Evolutionary conservation across 2,797 vertebrate species (phyloP).

Genomic region (Coendou prehensilis): DNA sequence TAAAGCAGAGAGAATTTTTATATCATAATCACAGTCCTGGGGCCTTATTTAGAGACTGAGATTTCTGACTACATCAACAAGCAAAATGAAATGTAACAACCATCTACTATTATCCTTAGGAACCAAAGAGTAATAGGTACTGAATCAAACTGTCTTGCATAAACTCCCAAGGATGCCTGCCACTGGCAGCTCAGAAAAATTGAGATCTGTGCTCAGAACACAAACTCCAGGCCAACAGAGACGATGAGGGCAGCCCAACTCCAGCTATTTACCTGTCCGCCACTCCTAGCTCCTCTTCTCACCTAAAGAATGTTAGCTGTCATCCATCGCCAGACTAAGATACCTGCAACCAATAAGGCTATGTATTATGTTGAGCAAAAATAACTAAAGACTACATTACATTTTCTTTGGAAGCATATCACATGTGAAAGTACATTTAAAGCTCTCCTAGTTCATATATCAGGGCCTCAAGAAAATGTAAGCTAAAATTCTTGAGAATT

Average conservation of each 20-base stretch:
- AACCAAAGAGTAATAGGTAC: conserved; percentile 65
- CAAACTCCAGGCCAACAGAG: background rate
- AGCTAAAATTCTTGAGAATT: conserved; percentile 32
- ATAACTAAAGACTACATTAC: background rate
- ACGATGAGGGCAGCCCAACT: background rate
- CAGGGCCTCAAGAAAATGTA: background rate
- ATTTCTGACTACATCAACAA: conserved; percentile 71
- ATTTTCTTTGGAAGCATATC: conserved; percentile 22
- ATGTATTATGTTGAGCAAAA: background rate
- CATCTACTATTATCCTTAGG: background rate
- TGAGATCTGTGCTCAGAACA: background rate
- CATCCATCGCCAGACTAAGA: background rate
- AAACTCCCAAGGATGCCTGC: conserved; percentile 36
- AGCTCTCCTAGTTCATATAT: background rate
- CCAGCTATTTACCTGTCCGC: background rate
- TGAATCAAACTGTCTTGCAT: conserved; percentile 61
- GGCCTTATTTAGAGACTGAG: conserved; percentile 64
- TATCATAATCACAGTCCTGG: conserved; percentile 61
- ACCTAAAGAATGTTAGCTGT: background rate
- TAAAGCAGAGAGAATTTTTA: conserved; percentile 74
- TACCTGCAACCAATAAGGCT: background rate
- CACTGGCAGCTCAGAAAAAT: conserved; percentile 56
- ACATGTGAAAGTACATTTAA: background rate
- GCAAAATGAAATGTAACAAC: conserved; percentile 51
- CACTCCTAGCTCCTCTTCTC: background rate